These are phyloP conservation scores for Bombus sibiricus DNA, from an alignment of 1,140 invertebrate species.

Conservation along the genomic window DNA sequence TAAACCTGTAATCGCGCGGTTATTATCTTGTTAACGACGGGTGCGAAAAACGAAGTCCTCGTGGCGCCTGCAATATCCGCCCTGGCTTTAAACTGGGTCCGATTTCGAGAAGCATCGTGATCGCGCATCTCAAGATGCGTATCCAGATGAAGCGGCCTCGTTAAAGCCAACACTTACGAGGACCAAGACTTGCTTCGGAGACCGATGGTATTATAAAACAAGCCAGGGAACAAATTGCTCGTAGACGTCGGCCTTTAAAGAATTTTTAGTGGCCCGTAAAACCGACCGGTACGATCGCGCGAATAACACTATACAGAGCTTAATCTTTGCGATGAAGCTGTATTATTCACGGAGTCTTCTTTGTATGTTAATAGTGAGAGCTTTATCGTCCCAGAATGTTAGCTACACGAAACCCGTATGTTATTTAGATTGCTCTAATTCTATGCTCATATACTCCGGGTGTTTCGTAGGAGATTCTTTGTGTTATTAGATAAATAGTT, in stretches of 20 bases:
- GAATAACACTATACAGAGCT: neutral
- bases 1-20: constrained; percentile 77
- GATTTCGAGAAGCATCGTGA: constrained; percentile 16
- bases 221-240: constrained; percentile 15
- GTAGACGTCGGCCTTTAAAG: neutral
- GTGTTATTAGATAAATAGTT: too few species aligned
- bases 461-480: too few species aligned
- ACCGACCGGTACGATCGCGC: neutral
- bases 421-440: neutral
- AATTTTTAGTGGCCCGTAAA: constrained; percentile 5
- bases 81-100: neutral
- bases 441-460: too few species aligned
- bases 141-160: neutral
- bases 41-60: constrained; percentile 50
- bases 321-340: neutral
- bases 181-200: neutral
- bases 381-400: neutral
- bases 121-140: neutral
- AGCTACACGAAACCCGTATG: neutral
- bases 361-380: too few species aligned
- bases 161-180: constrained; percentile 12
- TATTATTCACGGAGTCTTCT: neutral
- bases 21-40: constrained; percentile 79
- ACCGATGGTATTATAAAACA: neutral
- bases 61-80: neutral